These are phyloP conservation scores for Osmoderma eremita DNA, from an alignment of 2,888 invertebrate species.

Conservation along the genomic window DNA sequence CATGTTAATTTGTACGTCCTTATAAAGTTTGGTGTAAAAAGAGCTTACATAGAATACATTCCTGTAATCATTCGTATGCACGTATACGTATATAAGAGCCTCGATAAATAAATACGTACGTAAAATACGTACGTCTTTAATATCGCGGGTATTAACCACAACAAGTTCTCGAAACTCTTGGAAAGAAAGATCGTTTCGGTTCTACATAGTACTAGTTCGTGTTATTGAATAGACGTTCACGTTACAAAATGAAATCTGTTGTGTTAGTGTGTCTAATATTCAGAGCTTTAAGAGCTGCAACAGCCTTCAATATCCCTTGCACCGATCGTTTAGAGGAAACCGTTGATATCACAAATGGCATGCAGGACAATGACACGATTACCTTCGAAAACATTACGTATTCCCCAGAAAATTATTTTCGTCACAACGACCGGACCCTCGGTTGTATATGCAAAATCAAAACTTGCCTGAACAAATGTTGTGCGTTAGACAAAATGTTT, in stretches of 20 bases:
- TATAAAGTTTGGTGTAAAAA: too few relatives aligned
- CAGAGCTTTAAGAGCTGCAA: neutral
- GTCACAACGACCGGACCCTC: slow-evolving; percentile 25
- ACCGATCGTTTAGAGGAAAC: slow-evolving; percentile 12
- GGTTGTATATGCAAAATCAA: slow-evolving; percentile 49
- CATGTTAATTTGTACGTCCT: too few relatives aligned
- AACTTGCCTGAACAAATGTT: slow-evolving; percentile 46
- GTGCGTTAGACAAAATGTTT: slow-evolving; percentile 35
- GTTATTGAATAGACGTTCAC: neutral
- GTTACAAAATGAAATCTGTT: neutral
- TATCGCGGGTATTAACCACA: neutral
- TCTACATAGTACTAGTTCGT: neutral
- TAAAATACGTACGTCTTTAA: too few relatives aligned
- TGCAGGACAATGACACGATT: neutral
- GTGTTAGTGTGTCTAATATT: neutral
- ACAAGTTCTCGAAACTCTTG: neutral
- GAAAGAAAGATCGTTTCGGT: neutral
- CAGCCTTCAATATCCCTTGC: neutral
- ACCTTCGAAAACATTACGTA: slow-evolving; percentile 40
- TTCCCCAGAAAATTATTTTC: slow-evolving; percentile 41
- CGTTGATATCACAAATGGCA: slow-evolving; percentile 6
- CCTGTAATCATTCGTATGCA: too few relatives aligned
- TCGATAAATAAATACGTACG: too few relatives aligned
- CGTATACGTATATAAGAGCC: too few relatives aligned
- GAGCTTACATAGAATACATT: too few relatives aligned